Conservation (phyloP, 1,140 invertebrate genomes). For the Drosophila micromelanica region DNA sequence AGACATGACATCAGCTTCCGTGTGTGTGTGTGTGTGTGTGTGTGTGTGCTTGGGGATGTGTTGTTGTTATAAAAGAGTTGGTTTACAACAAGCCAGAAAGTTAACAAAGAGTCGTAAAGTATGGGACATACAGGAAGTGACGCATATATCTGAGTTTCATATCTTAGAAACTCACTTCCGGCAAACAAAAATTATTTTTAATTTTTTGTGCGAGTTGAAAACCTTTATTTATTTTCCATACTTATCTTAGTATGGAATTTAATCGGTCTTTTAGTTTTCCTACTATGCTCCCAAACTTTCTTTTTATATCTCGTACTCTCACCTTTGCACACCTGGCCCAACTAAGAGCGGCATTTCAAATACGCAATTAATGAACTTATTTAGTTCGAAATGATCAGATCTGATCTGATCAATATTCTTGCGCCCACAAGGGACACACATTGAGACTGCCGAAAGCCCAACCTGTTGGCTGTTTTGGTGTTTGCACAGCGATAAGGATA, state of each 20-base stretch:
- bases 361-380: conserved; percentile 27
- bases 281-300: not conserved
- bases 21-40: not conserved
- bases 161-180: too few relatives aligned
- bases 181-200: too few relatives aligned
- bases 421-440: conserved; percentile 32
- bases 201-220: too few relatives aligned
- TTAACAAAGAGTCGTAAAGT: conserved; percentile 9
- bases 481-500: conserved; percentile 59
- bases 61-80: not conserved
- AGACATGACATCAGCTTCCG: conserved; percentile 51
- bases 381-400: conserved; percentile 14
- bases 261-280: too few relatives aligned
- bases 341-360: conserved; percentile 26
- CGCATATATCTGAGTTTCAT: too few relatives aligned
- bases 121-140: conserved; percentile 19
- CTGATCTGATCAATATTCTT: conserved; percentile 51
- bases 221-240: too few relatives aligned
- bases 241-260: too few relatives aligned
- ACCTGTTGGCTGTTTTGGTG: conserved; percentile 33
- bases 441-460: conserved; percentile 31
- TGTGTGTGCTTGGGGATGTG: not conserved
- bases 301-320: not conserved
- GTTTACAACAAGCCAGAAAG: conserved; percentile 2
- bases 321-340: conserved; percentile 3